Conservation (phyloP, 2,113 vertebrate species). For the Oreochromis aureus region DNA sequence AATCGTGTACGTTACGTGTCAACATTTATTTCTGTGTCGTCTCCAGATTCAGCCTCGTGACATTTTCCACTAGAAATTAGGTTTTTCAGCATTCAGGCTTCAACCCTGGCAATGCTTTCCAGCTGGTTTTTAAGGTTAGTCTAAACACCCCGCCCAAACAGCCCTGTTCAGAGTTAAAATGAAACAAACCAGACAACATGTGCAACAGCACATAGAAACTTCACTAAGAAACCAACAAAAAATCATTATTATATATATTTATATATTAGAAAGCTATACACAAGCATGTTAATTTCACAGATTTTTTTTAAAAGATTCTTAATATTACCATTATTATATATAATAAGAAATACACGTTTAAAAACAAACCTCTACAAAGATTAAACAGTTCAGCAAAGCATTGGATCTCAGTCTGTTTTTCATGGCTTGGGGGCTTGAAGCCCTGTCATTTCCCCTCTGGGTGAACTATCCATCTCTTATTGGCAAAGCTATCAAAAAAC, state of each 20-base stretch:
- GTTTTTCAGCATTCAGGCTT: constrained; percentile 58
- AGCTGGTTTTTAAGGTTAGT: constrained; percentile 58
- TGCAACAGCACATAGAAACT: constrained; percentile 94
- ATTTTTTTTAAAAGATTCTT: constrained; percentile 98
- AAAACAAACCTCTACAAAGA: constrained; percentile 99
- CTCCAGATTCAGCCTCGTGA: constrained; percentile 77
- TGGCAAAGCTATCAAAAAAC: constrained; percentile 98
- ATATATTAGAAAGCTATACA: constrained; percentile 99
- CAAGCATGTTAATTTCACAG: constrained; percentile 99
- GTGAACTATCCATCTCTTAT: constrained; percentile 84
- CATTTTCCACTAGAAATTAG: constrained; percentile 72
- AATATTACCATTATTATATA: constrained; percentile 95
- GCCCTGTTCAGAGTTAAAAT: constrained; percentile 59
- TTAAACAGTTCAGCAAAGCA: constrained; percentile 99
- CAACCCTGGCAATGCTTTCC: constrained; percentile 43
- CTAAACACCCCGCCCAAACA: constrained; percentile 61
- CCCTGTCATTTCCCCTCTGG: constrained; percentile 78
- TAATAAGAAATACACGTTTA: constrained; percentile 99
- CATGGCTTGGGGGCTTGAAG: constrained; percentile 89
- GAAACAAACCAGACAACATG: constrained; percentile 69
- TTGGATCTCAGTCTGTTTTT: constrained; percentile 82
- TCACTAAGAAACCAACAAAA: constrained; percentile 86
- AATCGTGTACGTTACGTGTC: neutral
- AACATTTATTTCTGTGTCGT: constrained; percentile 10
- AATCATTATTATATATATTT: constrained; percentile 87